A percentile compares a stretch with the other conserved stretches of the same genome.
phyloP scores from a whole-genome alignment of 2,113 vertebrate genomes.

The Sardina pilchardus region DNA sequence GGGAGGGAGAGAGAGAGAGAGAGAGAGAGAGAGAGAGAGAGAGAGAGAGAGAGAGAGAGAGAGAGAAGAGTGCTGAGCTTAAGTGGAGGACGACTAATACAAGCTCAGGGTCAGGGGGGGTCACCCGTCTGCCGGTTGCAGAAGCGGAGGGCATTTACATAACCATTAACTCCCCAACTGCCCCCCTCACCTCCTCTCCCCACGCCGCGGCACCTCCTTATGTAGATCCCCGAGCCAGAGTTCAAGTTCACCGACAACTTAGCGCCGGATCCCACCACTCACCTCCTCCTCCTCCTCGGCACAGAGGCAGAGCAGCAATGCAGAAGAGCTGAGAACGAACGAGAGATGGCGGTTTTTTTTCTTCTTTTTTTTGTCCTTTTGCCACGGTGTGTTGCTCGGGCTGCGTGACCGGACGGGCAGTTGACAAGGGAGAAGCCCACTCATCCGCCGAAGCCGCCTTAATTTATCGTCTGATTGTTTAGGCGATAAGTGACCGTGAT shows the following conservation, averaged over 20 bases:
- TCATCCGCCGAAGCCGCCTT: slow-evolving; percentile 29
- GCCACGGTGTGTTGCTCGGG: background rate
- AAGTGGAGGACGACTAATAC: slow-evolving; percentile 25
- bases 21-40: no score
- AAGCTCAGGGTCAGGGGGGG: slow-evolving; percentile 42
- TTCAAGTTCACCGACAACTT: slow-evolving; percentile 67
- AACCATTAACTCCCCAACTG: slow-evolving; percentile 56
- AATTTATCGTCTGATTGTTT: slow-evolving; percentile 62
- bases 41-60: no score
- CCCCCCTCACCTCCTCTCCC: background rate
- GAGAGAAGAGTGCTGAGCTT: background rate
- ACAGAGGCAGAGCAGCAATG: background rate
- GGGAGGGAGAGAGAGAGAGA: no score
- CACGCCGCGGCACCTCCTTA: background rate
- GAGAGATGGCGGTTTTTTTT: background rate
- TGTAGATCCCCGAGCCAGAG: slow-evolving; percentile 31
- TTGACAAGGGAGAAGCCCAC: background rate
- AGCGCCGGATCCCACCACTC: slow-evolving; percentile 43
- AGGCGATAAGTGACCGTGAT: slow-evolving; percentile 74
- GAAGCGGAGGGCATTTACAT: slow-evolving; percentile 45
- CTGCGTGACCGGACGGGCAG: background rate
- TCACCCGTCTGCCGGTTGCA: slow-evolving; percentile 43
- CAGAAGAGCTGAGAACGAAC: background rate
- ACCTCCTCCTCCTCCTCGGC: background rate
- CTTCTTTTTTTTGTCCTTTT: background rate